These are phyloP conservation scores for Sminthurides aquaticus DNA, from an alignment of 2,888 invertebrate species.

Conservation along the genomic window DNA sequence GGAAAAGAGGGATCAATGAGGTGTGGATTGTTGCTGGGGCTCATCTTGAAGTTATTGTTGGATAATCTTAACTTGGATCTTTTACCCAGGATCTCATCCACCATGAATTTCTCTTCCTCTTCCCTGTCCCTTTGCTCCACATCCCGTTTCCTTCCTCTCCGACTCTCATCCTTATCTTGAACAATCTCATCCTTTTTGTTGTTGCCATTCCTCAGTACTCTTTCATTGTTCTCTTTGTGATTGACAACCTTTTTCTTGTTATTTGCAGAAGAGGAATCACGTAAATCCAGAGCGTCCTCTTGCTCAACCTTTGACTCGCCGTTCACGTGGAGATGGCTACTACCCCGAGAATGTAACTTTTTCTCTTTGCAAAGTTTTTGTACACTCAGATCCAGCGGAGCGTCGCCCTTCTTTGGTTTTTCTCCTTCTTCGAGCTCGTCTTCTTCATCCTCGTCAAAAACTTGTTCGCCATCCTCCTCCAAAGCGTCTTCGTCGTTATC, in stretches of 20 bases:
- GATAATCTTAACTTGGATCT: background rate
- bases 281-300: slow-evolving; percentile 2
- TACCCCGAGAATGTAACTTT: background rate
- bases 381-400: slow-evolving; percentile 35
- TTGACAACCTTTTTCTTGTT: slow-evolving; percentile 19
- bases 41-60: slow-evolving; percentile 4
- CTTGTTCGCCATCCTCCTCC: slow-evolving; percentile 24
- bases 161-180: background rate
- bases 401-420: slow-evolving; percentile 16
- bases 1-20: background rate
- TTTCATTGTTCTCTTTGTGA: slow-evolving; percentile 9
- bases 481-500: slow-evolving; percentile 44
- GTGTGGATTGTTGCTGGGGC: background rate
- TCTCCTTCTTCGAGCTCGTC: background rate
- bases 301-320: background rate
- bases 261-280: background rate
- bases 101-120: slow-evolving; percentile 6
- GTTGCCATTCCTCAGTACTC: slow-evolving; percentile 8
- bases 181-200: background rate
- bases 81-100: background rate
- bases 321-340: background rate
- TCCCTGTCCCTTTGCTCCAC: slow-evolving; percentile 6
- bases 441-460: slow-evolving; percentile 13
- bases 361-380: slow-evolving; percentile 19
- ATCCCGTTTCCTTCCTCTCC: background rate